Conservation (phyloP, 2,113 vertebrate species). For the Catharus minimus region DNA sequence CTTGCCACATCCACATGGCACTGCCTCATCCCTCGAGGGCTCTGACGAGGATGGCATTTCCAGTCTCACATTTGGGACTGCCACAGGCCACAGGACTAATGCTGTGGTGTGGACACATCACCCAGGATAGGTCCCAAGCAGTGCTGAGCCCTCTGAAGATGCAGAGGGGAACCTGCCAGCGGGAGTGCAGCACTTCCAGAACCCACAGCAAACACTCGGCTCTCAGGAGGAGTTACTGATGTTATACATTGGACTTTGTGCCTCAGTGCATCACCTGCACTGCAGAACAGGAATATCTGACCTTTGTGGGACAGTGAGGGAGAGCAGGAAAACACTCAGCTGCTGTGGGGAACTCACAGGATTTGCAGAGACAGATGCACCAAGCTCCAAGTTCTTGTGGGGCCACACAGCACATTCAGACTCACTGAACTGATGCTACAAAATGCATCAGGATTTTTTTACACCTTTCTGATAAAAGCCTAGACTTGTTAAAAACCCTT, state of each 20-base stretch:
- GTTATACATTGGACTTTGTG: not conserved
- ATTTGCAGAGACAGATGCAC: not conserved
- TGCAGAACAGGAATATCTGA: not conserved
- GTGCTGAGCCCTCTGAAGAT: not conserved
- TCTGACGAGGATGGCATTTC: not conserved
- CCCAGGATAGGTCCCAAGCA: not conserved
- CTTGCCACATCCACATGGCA: not conserved
- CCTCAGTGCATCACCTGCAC: not conserved
- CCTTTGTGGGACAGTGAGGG: not conserved
- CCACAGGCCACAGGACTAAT: not conserved
- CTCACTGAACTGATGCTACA: not conserved
- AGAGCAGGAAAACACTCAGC: not conserved
- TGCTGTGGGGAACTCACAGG: not conserved
- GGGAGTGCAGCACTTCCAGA: not conserved
- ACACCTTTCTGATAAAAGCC: not conserved
- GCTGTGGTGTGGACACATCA: not conserved
- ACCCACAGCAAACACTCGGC: not conserved
- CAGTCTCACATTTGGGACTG: not conserved
- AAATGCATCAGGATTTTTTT: not conserved
- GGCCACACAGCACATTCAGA: not conserved
- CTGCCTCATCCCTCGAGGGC: not conserved
- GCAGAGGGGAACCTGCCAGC: not conserved
- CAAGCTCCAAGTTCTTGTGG: not conserved
- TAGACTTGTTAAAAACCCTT: not conserved
- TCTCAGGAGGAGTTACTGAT: accelerated